Conservation (phyloP, 2,113 vertebrate species). For the Caretta caretta region DNA sequence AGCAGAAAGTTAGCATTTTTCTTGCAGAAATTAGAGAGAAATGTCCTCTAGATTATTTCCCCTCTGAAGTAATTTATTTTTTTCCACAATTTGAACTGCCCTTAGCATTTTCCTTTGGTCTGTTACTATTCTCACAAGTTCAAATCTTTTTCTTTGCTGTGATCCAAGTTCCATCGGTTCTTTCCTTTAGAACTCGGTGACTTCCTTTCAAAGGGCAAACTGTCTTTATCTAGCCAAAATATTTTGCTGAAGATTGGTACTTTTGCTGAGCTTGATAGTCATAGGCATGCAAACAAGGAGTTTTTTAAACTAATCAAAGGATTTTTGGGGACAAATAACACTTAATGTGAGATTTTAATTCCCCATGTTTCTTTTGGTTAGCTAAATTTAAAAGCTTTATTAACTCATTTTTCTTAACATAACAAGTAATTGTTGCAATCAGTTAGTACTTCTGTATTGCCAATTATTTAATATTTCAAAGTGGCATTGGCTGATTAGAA, state of each 20-base stretch:
- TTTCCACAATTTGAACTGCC: not conserved
- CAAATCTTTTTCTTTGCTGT: not conserved
- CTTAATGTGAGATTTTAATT: not conserved
- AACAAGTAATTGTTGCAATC: not conserved
- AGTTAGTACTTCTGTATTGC: not conserved
- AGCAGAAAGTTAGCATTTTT: not conserved
- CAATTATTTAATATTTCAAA: not conserved
- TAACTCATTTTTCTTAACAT: not conserved
- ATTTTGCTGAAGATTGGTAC: not conserved
- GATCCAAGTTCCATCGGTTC: not conserved
- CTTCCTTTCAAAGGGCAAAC: not conserved
- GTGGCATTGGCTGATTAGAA: not conserved
- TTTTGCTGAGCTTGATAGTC: accelerated
- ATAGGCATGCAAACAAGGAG: not conserved
- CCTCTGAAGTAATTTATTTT: not conserved
- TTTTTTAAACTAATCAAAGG: not conserved
- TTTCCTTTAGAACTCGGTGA: not conserved
- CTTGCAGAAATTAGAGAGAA: not conserved
- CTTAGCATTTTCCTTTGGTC: not conserved
- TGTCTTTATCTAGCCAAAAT: not conserved
- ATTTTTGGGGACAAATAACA: not conserved
- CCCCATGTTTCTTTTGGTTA: not conserved
- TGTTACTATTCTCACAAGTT: not conserved
- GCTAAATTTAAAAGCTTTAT: not conserved
- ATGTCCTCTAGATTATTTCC: not conserved